Conservation (phyloP, 2,888 invertebrate genomes). For the Sepioteuthis lessoniana region DNA sequence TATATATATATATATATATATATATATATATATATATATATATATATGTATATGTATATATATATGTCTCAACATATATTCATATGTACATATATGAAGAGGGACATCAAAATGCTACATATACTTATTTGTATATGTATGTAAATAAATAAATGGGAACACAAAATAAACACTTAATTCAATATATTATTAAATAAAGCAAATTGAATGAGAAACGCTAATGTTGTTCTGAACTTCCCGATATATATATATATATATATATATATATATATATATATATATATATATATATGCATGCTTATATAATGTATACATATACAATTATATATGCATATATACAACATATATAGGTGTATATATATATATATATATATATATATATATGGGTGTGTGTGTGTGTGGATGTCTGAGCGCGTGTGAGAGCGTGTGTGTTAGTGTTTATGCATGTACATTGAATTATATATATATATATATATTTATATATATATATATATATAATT, state of each 20-base stretch:
- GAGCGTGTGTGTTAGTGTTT: not conserved
- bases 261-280: not conserved
- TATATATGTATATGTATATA: constrained; percentile 18
- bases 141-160: not conserved
- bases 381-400: not conserved
- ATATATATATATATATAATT: not conserved
- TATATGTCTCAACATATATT: not conserved
- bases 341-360: not conserved
- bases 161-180: not conserved
- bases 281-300: constrained; percentile 1
- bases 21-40: not conserved
- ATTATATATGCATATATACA: not conserved
- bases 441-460: no score
- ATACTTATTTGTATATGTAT: not conserved
- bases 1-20: not conserved
- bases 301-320: no score
- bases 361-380: not conserved
- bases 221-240: no score
- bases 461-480: not conserved
- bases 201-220: no score
- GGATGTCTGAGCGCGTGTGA: not conserved
- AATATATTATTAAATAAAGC: no score
- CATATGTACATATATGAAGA: not conserved
- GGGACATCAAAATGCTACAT: not conserved
- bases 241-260: no score